Percentiles rank a stretch among this genome's conserved stretches.
Evolutionary conservation across 1,140 invertebrate species (phyloP).

Genomic region (Bombus balteatus): DNA sequence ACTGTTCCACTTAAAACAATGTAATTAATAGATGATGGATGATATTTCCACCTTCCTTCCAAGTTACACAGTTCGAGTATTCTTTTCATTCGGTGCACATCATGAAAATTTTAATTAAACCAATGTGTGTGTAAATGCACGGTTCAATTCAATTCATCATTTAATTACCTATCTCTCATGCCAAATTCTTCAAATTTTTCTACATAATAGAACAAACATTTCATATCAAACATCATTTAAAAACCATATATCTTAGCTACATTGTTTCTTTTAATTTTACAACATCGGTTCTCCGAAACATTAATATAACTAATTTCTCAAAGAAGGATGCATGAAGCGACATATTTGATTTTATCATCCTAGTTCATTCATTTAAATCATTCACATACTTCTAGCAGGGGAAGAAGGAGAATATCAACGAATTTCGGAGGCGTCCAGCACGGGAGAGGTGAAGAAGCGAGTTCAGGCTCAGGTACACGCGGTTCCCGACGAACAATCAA

Average conservation of each 20-base stretch:
- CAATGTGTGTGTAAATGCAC: neutral
- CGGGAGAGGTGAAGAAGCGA: slow-evolving; percentile 79
- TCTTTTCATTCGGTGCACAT: neutral
- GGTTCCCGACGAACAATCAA: slow-evolving; percentile 70
- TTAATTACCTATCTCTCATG: neutral
- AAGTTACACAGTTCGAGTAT: neutral
- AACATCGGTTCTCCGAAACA: neutral
- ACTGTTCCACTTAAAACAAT: neutral
- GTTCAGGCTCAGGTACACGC: slow-evolving; percentile 84
- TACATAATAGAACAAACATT: neutral
- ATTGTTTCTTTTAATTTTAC: neutral
- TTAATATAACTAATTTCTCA: neutral
- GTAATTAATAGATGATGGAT: neutral
- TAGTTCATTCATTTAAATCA: slow-evolving; percentile 8
- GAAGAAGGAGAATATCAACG: slow-evolving; percentile 86
- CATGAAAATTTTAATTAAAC: neutral
- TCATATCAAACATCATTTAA: neutral
- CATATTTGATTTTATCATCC: neutral
- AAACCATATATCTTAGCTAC: neutral
- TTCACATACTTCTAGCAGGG: slow-evolving; percentile 54
- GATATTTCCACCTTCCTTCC: neutral
- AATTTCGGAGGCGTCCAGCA: slow-evolving; percentile 84
- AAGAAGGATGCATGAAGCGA: neutral
- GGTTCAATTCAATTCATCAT: neutral
- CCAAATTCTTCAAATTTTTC: neutral